phyloP scores from a whole-genome alignment of 2,888 invertebrate genomes.

The Agrotis puta region DNA sequence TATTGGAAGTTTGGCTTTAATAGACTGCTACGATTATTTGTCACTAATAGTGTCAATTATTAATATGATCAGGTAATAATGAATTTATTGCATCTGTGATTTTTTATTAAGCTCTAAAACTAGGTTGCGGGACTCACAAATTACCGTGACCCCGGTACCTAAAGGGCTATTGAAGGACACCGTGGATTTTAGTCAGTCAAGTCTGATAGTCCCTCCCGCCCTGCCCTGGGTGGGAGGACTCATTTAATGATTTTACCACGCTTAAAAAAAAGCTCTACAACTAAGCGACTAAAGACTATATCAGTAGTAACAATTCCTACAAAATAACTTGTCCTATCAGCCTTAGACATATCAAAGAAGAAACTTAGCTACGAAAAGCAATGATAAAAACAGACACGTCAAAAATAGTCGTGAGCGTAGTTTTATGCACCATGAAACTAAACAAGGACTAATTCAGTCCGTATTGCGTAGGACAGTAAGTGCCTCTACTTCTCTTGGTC shows the following conservation, averaged over 20 bases:
- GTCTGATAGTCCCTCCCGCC: too few relatives aligned
- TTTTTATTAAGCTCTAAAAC: not conserved
- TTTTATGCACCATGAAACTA: slow-evolving; percentile 2
- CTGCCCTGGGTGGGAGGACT: too few relatives aligned
- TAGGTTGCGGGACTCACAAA: too few relatives aligned
- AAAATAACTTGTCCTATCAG: not conserved
- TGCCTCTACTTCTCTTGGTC: slow-evolving; percentile 2
- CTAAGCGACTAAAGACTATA: not conserved
- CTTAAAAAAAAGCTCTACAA: too few relatives aligned
- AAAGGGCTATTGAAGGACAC: too few relatives aligned
- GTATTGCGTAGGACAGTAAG: slow-evolving; percentile 36
- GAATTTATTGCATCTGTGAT: too few relatives aligned
- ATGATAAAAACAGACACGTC: slow-evolving; percentile 18
- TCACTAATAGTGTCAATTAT: not conserved
- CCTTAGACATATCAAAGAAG: not conserved
- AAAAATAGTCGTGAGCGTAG: slow-evolving; percentile 26
- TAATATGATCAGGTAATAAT: too few relatives aligned
- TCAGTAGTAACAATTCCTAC: not conserved
- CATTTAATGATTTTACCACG: too few relatives aligned
- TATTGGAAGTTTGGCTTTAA: too few relatives aligned
- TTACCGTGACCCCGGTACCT: too few relatives aligned
- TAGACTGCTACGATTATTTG: not conserved
- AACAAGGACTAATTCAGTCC: slow-evolving; percentile 33
- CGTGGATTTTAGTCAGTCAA: too few relatives aligned
- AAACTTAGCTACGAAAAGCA: not conserved